Evolutionary conservation across 2,797 vertebrate genomes (phyloP).

Genomic region (Brachyrhaphis roseni): DNA sequence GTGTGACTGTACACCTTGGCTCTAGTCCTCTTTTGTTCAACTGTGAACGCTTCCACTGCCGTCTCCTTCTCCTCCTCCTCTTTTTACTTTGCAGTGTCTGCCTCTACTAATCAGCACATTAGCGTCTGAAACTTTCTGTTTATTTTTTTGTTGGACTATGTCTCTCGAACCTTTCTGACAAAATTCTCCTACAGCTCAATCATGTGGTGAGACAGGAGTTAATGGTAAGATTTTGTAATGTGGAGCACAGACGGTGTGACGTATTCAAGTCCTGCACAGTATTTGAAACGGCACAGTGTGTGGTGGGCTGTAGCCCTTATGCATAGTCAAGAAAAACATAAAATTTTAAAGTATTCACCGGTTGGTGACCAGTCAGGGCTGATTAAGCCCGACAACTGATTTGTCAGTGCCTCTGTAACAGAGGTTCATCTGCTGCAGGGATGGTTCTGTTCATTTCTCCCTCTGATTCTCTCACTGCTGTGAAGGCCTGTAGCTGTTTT

Average conservation of each 20-base stretch:
- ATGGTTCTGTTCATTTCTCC: neutral
- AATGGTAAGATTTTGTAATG: neutral
- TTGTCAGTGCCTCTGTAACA: neutral
- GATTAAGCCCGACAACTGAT: neutral
- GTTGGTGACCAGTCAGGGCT: neutral
- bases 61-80: neutral
- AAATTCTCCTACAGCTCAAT: neutral
- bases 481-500: constrained; percentile 23
- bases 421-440: neutral
- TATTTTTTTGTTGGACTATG: neutral
- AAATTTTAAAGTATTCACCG: neutral
- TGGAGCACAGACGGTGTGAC: neutral
- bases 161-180: neutral
- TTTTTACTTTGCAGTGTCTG: neutral
- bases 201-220: neutral
- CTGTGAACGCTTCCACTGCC: neutral
- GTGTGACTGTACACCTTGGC: neutral
- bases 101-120: neutral
- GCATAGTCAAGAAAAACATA: neutral
- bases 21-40: neutral
- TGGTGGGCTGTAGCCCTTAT: neutral
- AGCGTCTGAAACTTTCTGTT: neutral
- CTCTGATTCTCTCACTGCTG: constrained; percentile 3
- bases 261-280: neutral
- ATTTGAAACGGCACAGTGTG: neutral